Evolutionary conservation across 2,113 vertebrate species (phyloP).

Genomic region (Coptodon rendalli): DNA sequence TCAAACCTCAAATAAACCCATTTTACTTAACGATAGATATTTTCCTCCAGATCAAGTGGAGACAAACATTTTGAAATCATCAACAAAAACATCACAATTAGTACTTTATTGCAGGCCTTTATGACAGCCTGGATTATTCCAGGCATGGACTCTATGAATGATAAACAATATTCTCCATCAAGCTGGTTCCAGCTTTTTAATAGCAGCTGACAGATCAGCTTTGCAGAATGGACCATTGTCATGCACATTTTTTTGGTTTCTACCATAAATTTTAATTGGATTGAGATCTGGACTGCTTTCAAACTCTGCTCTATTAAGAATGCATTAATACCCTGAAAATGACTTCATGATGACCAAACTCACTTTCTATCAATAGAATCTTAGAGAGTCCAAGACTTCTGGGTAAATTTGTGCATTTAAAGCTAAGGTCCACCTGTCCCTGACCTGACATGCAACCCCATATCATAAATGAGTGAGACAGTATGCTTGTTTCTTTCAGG

Average conservation of each 20-base stretch:
- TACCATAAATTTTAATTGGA: neutral
- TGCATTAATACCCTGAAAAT: neutral
- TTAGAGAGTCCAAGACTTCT: neutral
- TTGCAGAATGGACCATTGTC: neutral
- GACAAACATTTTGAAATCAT: neutral
- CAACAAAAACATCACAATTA: neutral
- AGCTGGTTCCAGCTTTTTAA: neutral
- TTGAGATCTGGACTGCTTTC: neutral
- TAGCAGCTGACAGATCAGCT: neutral
- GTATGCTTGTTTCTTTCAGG: neutral
- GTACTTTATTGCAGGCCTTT: neutral
- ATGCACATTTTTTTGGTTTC: neutral
- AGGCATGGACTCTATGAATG: accelerated
- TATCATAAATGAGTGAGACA: neutral
- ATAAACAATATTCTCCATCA: neutral
- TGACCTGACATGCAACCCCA: neutral
- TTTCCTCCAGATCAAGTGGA: neutral
- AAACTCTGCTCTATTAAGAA: neutral
- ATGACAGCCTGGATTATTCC: neutral
- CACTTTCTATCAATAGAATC: neutral
- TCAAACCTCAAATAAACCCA: neutral
- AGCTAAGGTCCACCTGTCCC: accelerated
- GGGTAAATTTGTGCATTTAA: neutral
- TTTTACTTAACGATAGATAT: neutral
- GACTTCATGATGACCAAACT: neutral